Base-by-base conservation (phyloP, 2,113 vertebrate species). In the Ovis canadensis region DNA sequence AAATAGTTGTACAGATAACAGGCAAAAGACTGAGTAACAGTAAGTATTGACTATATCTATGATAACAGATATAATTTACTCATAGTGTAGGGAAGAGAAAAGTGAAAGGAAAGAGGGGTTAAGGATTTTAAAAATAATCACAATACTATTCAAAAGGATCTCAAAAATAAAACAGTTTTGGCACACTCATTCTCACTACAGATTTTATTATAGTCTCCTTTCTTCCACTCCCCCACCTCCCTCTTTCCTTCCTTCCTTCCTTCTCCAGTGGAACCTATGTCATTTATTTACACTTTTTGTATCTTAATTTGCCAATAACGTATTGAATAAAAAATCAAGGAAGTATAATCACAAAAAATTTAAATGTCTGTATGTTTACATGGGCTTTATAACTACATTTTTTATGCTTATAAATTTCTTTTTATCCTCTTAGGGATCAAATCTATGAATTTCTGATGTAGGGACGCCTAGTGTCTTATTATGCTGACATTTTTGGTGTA, bases 271-370 rank as follows among this genome's bases (percentile, higher is more conserved):
- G 74, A 48, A 64, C 9, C 74, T 81, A 29, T 0, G 3, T 60
- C 50, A 94, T 94, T 81, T 67, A 92, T 93, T 93, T 74, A 80
- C 7, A 62, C 15, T 45, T 84, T 54, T 60, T 48, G 17, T 60
- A 43, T 36, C 93, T 90, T 40, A 95, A 29, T 90, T 92, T 81
- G 40, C 62, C 50, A 83, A 43, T 60, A 45, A 96, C 88, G 40
- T 88, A 33, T 12, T 81, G 19, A 52, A 89, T 74, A 93, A 89
- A 80, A 8, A 60, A 36, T 6, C 14, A 91, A 77, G 67, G 71
- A 14, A 48, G 3, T 7, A 43, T 21, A 85, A 90, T 90, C 54
- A 86, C 36, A 85, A 88, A 43, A 31, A 59, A 50, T 40, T 62
- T 21, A 67, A 83, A 74, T 55, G 27, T 84, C 50, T 71, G 0